A percentile compares a stretch with the other conserved stretches of the same genome.
phyloP scores from a whole-genome alignment of 2,113 vertebrate genomes.

The Apteryx owenii region DNA sequence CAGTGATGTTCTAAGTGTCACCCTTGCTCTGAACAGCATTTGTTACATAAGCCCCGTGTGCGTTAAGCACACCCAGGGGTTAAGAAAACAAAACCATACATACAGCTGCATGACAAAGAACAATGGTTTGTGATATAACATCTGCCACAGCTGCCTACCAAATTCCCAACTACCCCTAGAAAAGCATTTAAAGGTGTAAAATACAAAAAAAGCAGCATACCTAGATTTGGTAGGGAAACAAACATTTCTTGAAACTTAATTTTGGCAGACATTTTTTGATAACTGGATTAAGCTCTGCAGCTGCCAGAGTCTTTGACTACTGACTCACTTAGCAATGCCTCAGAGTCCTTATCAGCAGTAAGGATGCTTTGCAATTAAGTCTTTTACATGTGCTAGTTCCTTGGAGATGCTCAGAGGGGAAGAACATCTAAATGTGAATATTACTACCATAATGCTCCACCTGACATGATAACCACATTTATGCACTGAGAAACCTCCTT shows the following conservation, averaged over 20 bases:
- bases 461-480: not conserved
- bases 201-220: not conserved
- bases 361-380: not conserved
- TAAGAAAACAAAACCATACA: conserved; percentile 33
- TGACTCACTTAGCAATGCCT: conserved; percentile 23
- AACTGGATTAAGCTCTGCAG: not conserved
- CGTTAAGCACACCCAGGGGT: not conserved
- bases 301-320: conserved; percentile 12
- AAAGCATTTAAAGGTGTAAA: not conserved
- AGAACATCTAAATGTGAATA: not conserved
- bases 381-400: not conserved
- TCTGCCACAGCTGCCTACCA: conserved; percentile 15
- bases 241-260: not conserved
- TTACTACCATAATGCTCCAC: not conserved
- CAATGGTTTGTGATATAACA: not conserved
- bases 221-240: not conserved
- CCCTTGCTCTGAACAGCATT: not conserved
- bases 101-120: not conserved
- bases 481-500: not conserved
- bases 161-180: not conserved
- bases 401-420: not conserved
- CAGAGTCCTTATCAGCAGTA: not conserved
- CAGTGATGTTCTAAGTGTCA: not conserved
- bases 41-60: not conserved
- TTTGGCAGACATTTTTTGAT: conserved; percentile 22